Conservation (phyloP, 2,113 vertebrate species). For the Cyphomyrus plagiostoma region DNA sequence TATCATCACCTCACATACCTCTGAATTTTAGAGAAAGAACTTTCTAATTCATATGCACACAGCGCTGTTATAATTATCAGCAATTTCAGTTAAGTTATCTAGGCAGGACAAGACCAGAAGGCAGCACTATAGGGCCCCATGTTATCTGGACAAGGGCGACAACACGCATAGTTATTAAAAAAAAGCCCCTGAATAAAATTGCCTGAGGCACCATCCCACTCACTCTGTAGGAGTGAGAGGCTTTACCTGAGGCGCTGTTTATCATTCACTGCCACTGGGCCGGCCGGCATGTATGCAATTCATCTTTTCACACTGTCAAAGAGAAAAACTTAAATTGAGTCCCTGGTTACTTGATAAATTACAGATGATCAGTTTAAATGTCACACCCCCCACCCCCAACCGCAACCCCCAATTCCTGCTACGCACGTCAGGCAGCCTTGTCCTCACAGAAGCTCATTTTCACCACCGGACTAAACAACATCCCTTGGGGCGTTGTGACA, state of each 20-base stretch:
- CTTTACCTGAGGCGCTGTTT: conserved; percentile 39
- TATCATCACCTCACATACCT: background rate
- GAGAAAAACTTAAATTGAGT: conserved; percentile 46
- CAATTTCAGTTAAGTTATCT: conserved; percentile 6
- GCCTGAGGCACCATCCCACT: conserved; percentile 33
- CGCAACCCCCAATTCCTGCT: conserved; percentile 17
- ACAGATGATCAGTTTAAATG: conserved; percentile 48
- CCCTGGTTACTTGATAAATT: conserved; percentile 45
- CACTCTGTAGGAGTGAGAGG: conserved; percentile 11
- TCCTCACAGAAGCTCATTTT: conserved; percentile 32
- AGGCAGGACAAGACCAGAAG: background rate
- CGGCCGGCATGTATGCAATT: conserved; percentile 34
- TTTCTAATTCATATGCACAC: background rate
- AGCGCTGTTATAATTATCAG: background rate
- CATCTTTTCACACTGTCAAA: conserved; percentile 39
- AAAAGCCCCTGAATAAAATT: conserved; percentile 20
- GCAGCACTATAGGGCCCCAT: conserved; percentile 3
- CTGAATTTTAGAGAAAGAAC: background rate
- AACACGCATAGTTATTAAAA: conserved; percentile 33
- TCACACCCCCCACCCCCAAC: conserved; percentile 16
- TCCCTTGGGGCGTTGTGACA: conserved; percentile 39
- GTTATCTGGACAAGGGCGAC: conserved; percentile 14
- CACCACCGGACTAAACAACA: conserved; percentile 43
- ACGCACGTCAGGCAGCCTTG: conserved; percentile 27
- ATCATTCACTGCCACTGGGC: conserved; percentile 40